Evolutionary conservation across 2,797 vertebrate species (phyloP).

Genomic region (Sparidentex hasta): DNA sequence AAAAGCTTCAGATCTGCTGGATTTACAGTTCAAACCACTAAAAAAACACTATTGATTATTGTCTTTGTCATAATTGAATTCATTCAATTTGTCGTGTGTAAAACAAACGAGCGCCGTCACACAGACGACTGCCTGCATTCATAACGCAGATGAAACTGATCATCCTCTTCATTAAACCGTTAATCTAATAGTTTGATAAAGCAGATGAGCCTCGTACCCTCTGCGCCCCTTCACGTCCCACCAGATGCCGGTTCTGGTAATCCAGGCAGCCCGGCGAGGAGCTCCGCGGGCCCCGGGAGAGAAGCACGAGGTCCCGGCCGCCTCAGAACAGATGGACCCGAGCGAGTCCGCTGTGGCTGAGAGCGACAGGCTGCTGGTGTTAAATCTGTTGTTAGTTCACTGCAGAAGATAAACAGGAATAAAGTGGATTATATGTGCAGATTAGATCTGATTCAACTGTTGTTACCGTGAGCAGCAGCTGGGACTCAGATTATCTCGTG

Average conservation of each 20-base stretch:
- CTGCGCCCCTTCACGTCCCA: conserved; percentile 58
- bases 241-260: conserved; percentile 62
- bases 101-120: no score
- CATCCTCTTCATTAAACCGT: conserved; percentile 43
- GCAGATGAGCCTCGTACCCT: conserved; percentile 48
- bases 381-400: conserved; percentile 47
- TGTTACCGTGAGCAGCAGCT: conserved; percentile 49
- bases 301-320: conserved; percentile 22
- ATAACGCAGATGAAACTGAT: conserved; percentile 41
- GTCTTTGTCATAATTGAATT: no score
- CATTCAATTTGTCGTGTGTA: no score
- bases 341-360: conserved; percentile 11
- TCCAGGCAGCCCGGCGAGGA: conserved; percentile 56
- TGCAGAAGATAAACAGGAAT: conserved; percentile 51
- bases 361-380: conserved; percentile 38
- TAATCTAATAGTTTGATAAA: conserved; percentile 62
- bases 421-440: conserved; percentile 16
- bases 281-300: conserved; percentile 54
- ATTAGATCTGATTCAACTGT: conserved; percentile 47
- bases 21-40: no score
- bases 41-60: no score
- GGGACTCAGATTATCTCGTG: conserved; percentile 5
- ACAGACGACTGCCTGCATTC: conserved; percentile 14
- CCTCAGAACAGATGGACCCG: conserved; percentile 64
- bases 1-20: neutral